Evolutionary conservation across 2,797 vertebrate genomes (phyloP).

Genomic region (Crossoptilon crossoptilon): DNA sequence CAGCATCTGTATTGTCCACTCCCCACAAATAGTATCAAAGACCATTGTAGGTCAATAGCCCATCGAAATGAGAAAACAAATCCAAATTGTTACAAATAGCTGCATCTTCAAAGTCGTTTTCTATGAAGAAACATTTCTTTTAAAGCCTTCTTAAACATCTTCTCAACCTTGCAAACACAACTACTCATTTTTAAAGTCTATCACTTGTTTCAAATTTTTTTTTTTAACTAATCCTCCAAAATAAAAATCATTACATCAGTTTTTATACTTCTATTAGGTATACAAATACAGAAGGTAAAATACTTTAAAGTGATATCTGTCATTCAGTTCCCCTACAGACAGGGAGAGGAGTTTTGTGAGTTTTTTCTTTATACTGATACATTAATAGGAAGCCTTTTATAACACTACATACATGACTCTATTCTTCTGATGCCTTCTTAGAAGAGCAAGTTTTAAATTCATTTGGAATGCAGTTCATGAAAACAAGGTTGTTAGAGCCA

Average conservation of each 20-base stretch:
- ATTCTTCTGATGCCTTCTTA: not conserved
- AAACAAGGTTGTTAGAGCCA: not conserved
- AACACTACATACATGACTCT: not conserved
- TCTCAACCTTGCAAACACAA: not conserved
- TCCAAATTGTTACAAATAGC: not conserved
- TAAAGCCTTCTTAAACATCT: not conserved
- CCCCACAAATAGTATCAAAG: not conserved
- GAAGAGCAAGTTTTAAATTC: not conserved
- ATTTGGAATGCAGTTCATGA: not conserved
- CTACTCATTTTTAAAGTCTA: not conserved
- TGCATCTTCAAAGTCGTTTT: not conserved
- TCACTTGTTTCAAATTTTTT: not conserved
- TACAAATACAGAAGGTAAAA: not conserved
- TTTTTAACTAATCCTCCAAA: not conserved
- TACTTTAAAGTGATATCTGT: not conserved
- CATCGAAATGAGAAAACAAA: not conserved
- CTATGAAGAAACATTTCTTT: not conserved
- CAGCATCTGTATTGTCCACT: slow-evolving; percentile 44
- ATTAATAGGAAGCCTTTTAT: not conserved
- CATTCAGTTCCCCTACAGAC: not conserved
- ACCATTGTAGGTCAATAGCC: not conserved
- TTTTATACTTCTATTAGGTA: not conserved
- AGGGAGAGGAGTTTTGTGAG: not conserved
- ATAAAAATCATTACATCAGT: not conserved
- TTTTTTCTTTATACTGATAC: not conserved